Evolutionary conservation across 2,888 invertebrate genomes (phyloP), one percentile per base, ranked within the genome.

Genomic region (Eurytoma californica): DNA sequence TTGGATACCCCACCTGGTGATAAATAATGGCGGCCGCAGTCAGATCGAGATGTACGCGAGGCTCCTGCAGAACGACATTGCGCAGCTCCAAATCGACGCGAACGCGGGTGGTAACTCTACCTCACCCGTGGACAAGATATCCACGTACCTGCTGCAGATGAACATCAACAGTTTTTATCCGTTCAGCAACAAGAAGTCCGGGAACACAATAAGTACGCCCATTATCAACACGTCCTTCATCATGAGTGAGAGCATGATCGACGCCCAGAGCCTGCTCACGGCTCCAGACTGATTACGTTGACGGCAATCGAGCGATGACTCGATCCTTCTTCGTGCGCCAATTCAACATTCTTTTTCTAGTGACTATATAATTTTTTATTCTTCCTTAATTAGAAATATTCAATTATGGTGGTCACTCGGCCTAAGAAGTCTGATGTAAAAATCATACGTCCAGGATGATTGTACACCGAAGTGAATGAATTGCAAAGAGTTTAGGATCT

Each of bases 1-100:
- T 47, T 97, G 97, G 96, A 92, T 97, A 86, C 94, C 95, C 24
- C 94, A 95, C 24, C 92, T 97, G 7, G 96, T 97, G 90, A 94
- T 95, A 80, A 92, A 92, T 20, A 93, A 93, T 82, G 94, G 96
- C 16, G 96, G 95, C 0, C 90, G 88, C 82, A 93, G 93, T 83
- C 94, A 94, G 84, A 89, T 92, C 80, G 92, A 92, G 83, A 86
- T 93, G 72, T 92, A 91, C 84, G 90, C 92, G 82, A 90, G 92
- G 83, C 83, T 91, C 60, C 83, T 92, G 55, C 88, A 90, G 3
- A 90, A 91, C 24, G 92, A 93, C 84, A 92, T 93, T 39, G 88
- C 90, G 74, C 89, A 90, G 80, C 84, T 91, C 58, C 89, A 89
- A 82, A 86, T 90, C 57, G 88, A 87, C 83, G 87, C 77, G 5